phyloP scores from a whole-genome alignment of 2,888 invertebrate species.

The Conomelus anceps region DNA sequence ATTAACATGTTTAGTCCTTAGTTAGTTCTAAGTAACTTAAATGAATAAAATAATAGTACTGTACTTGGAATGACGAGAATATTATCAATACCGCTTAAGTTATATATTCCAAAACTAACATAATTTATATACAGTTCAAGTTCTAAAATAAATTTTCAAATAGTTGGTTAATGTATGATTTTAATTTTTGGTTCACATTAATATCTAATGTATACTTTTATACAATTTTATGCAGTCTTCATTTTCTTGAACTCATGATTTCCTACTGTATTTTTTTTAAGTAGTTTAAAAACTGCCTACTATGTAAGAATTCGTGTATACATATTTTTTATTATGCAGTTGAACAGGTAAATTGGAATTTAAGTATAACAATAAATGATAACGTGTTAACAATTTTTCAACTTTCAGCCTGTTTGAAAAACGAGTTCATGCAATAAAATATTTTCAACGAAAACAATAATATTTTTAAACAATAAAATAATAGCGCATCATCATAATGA shows the following conservation, averaged over 20 bases:
- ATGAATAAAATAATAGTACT: no score
- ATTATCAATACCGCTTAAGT: neutral
- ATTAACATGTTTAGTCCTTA: no score
- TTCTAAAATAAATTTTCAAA: neutral
- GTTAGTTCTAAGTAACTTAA: no score
- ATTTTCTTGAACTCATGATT: neutral
- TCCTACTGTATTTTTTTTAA: neutral
- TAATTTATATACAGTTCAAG: neutral
- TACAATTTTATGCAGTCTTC: neutral
- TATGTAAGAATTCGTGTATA: no score
- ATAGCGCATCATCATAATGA: no score
- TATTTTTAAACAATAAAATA: no score
- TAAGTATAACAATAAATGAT: no score
- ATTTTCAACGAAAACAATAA: neutral
- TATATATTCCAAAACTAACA: neutral
- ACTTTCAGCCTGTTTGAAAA: no score
- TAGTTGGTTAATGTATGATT: neutral
- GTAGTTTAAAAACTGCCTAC: neutral
- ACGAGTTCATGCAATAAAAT: no score
- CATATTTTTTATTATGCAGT: no score
- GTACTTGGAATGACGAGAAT: neutral
- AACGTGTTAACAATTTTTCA: no score
- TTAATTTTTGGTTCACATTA: neutral
- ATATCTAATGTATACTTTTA: neutral
- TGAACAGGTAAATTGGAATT: no score